These are phyloP conservation scores for Melanaphis sacchari DNA, from an alignment of 1,140 invertebrate species.

Conservation along the genomic window DNA sequence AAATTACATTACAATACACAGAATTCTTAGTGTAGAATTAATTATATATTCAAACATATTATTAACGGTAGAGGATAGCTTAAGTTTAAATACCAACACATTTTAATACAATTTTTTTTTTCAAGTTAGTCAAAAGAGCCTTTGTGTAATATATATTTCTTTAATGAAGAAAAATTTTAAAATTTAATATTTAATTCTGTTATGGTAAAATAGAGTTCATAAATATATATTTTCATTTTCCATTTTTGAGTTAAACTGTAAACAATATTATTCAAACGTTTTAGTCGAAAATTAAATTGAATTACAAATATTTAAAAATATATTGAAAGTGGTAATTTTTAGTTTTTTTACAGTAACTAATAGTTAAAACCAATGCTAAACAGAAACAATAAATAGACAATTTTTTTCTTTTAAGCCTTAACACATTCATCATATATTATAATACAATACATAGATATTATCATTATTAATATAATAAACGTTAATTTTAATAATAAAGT, in stretches of 20 bases:
- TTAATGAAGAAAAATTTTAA: neutral
- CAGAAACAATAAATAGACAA: neutral
- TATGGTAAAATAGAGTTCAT: neutral
- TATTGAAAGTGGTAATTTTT: neutral
- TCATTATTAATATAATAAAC: neutral
- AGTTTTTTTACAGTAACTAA: neutral
- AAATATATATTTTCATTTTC: neutral
- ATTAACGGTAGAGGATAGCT: neutral
- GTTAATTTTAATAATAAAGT: neutral
- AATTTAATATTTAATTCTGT: neutral
- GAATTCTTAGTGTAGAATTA: neutral
- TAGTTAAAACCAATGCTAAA: neutral
- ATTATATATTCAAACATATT: neutral
- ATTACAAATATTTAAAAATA: neutral
- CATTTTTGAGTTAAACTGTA: neutral
- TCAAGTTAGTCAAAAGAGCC: neutral
- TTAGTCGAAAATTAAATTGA: neutral
- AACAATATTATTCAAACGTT: neutral
- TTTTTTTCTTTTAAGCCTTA: neutral
- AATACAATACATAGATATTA: neutral
- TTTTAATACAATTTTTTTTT: neutral
- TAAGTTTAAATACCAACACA: neutral
- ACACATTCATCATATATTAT: neutral
- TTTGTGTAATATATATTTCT: neutral
- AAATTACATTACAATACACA: neutral